These are phyloP conservation scores for Ceyx erithaca DNA, from an alignment of 2,797 vertebrate species.

Conservation along the genomic window DNA sequence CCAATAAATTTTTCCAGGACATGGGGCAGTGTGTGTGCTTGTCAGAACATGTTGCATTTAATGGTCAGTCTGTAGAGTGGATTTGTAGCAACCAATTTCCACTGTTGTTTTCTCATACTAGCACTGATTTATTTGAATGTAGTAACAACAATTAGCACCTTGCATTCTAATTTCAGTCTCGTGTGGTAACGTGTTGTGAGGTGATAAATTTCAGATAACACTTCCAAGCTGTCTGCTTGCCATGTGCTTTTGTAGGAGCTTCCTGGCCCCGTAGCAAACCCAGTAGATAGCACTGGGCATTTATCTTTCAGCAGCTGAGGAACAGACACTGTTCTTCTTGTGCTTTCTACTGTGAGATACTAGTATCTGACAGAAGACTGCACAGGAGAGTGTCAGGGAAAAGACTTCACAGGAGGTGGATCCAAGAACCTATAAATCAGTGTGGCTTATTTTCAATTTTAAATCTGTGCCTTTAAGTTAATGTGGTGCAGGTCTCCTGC, in stretches of 20 bases:
- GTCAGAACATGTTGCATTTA: neutral
- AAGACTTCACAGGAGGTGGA: neutral
- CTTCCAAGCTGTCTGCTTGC: neutral
- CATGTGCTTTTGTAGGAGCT: neutral
- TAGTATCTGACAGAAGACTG: neutral
- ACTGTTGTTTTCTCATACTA: neutral
- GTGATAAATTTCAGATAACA: neutral
- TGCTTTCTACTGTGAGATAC: neutral
- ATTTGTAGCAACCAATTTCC: neutral
- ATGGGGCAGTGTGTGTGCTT: neutral
- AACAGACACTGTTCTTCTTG: neutral
- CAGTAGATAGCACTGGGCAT: neutral
- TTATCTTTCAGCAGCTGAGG: neutral
- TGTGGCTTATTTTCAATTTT: neutral
- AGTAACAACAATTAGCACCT: neutral
- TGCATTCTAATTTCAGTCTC: neutral
- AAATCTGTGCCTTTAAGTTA: neutral
- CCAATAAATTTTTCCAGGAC: too few relatives aligned
- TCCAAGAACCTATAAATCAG: fast-evolving
- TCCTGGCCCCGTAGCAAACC: neutral
- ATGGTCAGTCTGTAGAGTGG: neutral
- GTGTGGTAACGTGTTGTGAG: neutral
- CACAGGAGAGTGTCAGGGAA: neutral
- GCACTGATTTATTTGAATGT: neutral
- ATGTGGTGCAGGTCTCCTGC: neutral